Evolutionary conservation across 2,113 vertebrate genomes (phyloP).

Genomic region (Tachysurus vachellii): DNA sequence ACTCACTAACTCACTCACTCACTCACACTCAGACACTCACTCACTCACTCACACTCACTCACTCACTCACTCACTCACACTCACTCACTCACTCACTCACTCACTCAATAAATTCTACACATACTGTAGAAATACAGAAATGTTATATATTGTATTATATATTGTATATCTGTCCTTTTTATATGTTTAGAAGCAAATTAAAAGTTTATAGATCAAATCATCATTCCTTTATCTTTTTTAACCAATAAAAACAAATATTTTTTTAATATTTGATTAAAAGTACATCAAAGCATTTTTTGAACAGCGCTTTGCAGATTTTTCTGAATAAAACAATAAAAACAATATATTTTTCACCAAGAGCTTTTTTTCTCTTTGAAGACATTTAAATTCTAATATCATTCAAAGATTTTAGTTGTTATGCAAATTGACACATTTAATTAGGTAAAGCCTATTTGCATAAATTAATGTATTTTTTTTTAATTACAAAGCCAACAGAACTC

Average conservation of each 20-base stretch:
- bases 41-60: too few relatives aligned
- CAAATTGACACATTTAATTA: neutral
- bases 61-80: too few relatives aligned
- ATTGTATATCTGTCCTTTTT: neutral
- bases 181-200: too few relatives aligned
- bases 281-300: neutral
- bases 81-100: too few relatives aligned
- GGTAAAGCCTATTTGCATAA: conserved; percentile 3
- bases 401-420: neutral
- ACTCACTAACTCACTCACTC: too few relatives aligned
- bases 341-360: neutral
- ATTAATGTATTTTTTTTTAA: neutral
- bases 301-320: neutral
- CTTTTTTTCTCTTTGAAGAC: neutral
- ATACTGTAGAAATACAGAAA: too few relatives aligned
- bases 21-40: too few relatives aligned
- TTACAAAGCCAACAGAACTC: neutral
- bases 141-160: neutral
- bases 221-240: neutral
- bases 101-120: too few relatives aligned
- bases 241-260: neutral
- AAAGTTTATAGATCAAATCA: too few relatives aligned
- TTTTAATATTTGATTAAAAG: neutral
- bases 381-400: neutral
- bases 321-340: neutral